Evolutionary conservation across 1,140 invertebrate species (phyloP), one percentile per base, ranked within the genome.

Genomic region (Drosophila tsacasi): DNA sequence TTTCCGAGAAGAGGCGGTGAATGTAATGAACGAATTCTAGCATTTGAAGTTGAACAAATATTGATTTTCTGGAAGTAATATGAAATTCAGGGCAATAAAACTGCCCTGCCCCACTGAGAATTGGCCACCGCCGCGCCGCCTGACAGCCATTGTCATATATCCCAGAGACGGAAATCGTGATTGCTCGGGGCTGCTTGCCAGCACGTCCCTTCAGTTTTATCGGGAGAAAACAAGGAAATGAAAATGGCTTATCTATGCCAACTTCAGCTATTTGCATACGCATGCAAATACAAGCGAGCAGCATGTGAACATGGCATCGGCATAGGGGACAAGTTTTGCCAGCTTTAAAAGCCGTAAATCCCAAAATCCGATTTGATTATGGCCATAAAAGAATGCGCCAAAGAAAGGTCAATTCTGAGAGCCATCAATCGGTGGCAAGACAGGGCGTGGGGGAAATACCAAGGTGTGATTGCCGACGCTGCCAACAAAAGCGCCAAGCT

Each of bases 41-140:
- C 30, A 79, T 76, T 85, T 85, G 79, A 85, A 72, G 69, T 82
- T 50, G 17, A 57, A 39, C 64, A 81, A 85, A 84, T 74, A 84
- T 77, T 75, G 75, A 83, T 75, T 72, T 78, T 74, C 40, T 40
- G 46, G 9, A 50, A 59, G 42, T 62, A 76, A 76, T 83, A 79
- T 75, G 49, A 40, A 52, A 72, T 63, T 64, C 59, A 78, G 23
- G 68, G 58, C 59, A 83, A 71, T 82, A 83, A 83, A 76, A 71
- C 81, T 76, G 77, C 52, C 66, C 81, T 83, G 76, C 58, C 65
- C 65, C 77, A 81, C 81, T 76, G 71, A 47, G 35, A 30, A 61
- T 40, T 59, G 44, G 44, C 58, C 35, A 25, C 37, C 37, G 39
- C 57, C 27, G 46, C 46, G 39, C 68, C 35, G 46, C 37, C 46